phyloP scores from a whole-genome alignment of 2,888 invertebrate species.

The Pristionchus fissidentatus region DNA sequence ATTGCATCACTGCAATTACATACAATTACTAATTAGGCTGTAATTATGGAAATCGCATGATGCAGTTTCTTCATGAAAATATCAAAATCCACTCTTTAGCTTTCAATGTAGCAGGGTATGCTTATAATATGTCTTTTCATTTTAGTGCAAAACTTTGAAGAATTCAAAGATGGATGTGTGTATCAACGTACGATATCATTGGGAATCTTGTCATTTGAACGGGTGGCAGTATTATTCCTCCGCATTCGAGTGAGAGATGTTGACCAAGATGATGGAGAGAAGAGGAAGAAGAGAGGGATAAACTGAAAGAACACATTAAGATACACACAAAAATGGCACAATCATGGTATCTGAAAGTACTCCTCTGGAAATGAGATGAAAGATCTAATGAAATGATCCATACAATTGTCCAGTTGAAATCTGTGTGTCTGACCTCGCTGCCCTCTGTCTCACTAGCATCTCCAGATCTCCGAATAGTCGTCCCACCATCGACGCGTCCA shows the following conservation, averaged over 20 bases:
- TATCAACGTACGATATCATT: constrained; percentile 61
- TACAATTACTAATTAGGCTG: neutral
- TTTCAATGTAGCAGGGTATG: neutral
- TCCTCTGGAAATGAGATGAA: neutral
- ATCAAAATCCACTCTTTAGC: neutral
- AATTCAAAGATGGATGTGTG: too few relatives aligned
- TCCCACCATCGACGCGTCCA: constrained; percentile 61
- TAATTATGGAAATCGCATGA: too few relatives aligned
- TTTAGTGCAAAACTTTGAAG: too few relatives aligned
- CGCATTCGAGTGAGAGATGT: constrained; percentile 65
- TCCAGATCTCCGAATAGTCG: constrained; percentile 69
- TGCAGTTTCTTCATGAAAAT: neutral
- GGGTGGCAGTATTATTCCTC: constrained; percentile 71
- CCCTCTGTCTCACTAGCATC: constrained; percentile 57
- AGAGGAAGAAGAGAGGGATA: constrained; percentile 23
- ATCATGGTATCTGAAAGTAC: too few relatives aligned
- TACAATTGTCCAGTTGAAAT: too few relatives aligned
- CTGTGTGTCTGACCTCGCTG: constrained; percentile 8
- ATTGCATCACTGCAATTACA: constrained; percentile 63
- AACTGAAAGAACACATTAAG: neutral
- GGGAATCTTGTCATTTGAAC: constrained; percentile 73
- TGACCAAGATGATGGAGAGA: constrained; percentile 58
- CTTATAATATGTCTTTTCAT: too few relatives aligned
- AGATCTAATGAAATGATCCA: neutral
- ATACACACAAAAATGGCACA: too few relatives aligned